Conservation (phyloP, 2,113 vertebrate genomes). For the Phaethon lepturus region DNA sequence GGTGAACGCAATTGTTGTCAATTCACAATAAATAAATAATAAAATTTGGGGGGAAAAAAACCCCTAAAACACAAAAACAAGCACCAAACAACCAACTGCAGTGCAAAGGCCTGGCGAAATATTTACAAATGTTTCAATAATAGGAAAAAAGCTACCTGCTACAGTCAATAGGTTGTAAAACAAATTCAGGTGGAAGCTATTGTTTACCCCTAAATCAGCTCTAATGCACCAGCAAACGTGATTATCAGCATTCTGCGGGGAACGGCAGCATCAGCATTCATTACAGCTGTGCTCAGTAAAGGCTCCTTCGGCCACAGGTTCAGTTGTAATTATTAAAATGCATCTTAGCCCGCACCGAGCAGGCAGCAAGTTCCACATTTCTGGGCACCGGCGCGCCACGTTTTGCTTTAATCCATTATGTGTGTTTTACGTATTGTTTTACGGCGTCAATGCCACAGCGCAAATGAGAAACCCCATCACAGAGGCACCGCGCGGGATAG, state of each 20-base stretch:
- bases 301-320: constrained; percentile 36
- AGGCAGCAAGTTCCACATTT: neutral
- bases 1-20: constrained; percentile 48
- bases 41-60: neutral
- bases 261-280: constrained; percentile 27
- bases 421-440: constrained; percentile 3
- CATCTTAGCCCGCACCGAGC: neutral
- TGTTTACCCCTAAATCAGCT: constrained; percentile 44
- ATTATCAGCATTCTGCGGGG: constrained; percentile 10
- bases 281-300: constrained; percentile 17
- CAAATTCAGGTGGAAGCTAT: constrained; percentile 6
- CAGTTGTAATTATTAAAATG: constrained; percentile 51
- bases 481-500: neutral
- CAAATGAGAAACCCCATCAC: neutral
- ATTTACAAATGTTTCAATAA: constrained; percentile 63
- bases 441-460: neutral
- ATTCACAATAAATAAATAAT: constrained; percentile 55
- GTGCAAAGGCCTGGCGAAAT: constrained; percentile 46
- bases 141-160: neutral
- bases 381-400: neutral
- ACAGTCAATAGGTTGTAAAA: neutral
- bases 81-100: constrained; percentile 30
- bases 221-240: constrained; percentile 28
- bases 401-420: constrained; percentile 19
- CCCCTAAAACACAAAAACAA: neutral